A percentile compares a stretch with the other conserved stretches of the same genome.
Conservation (phyloP, 2,113 vertebrate genomes). For the Etheostoma spectabile region DNA sequence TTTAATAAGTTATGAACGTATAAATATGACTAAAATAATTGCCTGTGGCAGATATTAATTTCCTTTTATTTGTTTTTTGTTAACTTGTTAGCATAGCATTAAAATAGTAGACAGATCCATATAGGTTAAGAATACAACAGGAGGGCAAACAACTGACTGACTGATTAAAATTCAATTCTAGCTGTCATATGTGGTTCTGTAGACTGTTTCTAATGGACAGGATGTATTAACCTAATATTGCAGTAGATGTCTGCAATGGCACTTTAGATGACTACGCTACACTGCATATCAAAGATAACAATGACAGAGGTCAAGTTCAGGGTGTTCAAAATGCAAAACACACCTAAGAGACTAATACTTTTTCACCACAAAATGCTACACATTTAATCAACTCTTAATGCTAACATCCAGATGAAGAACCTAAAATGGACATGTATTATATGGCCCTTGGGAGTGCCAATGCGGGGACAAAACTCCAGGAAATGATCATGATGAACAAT, state of each 20-base stretch:
- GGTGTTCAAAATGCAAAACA: neutral
- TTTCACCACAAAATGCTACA: neutral
- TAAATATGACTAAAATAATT: neutral
- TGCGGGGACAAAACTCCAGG: neutral
- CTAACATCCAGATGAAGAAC: neutral
- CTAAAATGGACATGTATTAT: neutral
- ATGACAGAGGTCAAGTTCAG: neutral
- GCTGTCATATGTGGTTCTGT: neutral
- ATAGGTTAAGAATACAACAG: neutral
- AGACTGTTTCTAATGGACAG: neutral
- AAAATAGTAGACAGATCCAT: neutral
- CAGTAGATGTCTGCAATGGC: neutral
- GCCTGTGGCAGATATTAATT: neutral
- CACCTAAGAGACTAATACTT: neutral
- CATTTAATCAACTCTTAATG: neutral
- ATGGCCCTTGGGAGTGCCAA: neutral
- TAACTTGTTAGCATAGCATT: no score
- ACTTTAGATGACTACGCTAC: slow-evolving; percentile 2
- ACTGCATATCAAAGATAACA: neutral
- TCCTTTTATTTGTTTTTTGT: neutral
- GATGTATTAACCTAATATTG: neutral
- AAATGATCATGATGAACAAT: neutral
- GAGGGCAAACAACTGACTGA: neutral
- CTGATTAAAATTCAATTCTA: neutral
- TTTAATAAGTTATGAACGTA: neutral